Evolutionary conservation across 2,888 invertebrate genomes (phyloP), one percentile per base, ranked within the genome.

Genomic region (Macropis europaea): DNA sequence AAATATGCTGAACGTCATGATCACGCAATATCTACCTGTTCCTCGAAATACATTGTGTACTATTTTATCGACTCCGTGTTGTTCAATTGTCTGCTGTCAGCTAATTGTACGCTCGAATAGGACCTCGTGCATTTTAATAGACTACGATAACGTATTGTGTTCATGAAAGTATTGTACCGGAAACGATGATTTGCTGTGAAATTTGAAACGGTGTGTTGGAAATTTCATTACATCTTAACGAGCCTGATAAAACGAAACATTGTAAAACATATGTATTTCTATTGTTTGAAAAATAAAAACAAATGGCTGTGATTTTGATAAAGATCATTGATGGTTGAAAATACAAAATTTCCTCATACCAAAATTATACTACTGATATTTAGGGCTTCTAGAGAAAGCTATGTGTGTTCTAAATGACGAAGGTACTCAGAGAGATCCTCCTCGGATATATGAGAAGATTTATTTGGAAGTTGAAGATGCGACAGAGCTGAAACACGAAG

Each of bases 21-120:
- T 22, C n/a, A 9, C 22, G n/a, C 26, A 64, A 64, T 42, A 34
- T 7, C 19, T 13, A 30, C 61, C 15, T 28, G 28, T 17, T 61
- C 43, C n/a, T 22, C 42, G 50, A 42, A 60, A 50, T 26, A 15
- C 42, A 61, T 66, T 36, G 61, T 26, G 42, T 43, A 15, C 47
- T 57, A 64, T 64, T 59, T 61, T 61, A 15, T 52, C 34, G 26
- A 13, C 34, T 26, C 17, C 7, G 9, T 45, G 34, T 11, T 19
- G 13, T 28, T 17, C 36, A 22, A 64, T 38, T 38, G 34, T 52
- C 22, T n/a, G 17, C 24, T 9, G 15, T 7, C 11, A n/a, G 7
- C 53, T 22, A 43, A 43, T 62, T 19, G 13, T 15, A 4, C 34
- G 4, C 24, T 13, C 13, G 26, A 45, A 30, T 28, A 11, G 17